Conservation (phyloP, 1,140 invertebrate genomes). For the Drosophila bocqueti region DNA sequence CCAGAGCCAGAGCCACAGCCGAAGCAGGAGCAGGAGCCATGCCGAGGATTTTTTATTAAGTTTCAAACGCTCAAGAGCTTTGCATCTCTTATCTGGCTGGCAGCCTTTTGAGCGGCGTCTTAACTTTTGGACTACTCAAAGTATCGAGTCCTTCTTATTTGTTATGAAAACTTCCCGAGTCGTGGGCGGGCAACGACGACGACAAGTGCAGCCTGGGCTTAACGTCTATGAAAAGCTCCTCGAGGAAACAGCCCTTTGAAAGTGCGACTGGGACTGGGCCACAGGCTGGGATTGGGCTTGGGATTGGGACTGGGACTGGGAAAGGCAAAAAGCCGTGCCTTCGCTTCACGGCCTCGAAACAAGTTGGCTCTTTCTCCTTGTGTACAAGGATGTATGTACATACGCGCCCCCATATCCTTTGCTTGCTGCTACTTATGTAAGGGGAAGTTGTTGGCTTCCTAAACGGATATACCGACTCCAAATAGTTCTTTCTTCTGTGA, state of each 20-base stretch:
- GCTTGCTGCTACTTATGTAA: slow-evolving; percentile 67
- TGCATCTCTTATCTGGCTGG: slow-evolving; percentile 71
- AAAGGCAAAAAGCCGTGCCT: slow-evolving; percentile 38
- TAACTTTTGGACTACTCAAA: slow-evolving; percentile 73
- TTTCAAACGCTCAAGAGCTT: slow-evolving; percentile 60
- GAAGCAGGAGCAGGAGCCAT: neutral
- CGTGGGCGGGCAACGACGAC: slow-evolving; percentile 1
- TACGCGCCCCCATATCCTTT: slow-evolving; percentile 22
- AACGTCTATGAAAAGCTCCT: slow-evolving; percentile 70
- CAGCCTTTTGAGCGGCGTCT: slow-evolving; percentile 60
- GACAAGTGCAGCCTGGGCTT: slow-evolving; percentile 50
- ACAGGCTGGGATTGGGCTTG: too few species aligned
- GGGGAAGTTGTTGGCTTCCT: slow-evolving; percentile 79
- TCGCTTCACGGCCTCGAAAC: slow-evolving; percentile 18
- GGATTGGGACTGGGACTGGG: slow-evolving; percentile 21
- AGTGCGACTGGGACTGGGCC: slow-evolving; percentile 2
- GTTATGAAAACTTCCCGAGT: slow-evolving; percentile 66
- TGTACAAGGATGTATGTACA: slow-evolving; percentile 19
- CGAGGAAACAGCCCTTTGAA: slow-evolving; percentile 54
- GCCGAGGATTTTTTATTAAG: slow-evolving; percentile 51
- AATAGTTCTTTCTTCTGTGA: slow-evolving; percentile 63
- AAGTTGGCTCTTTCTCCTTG: slow-evolving; percentile 12
- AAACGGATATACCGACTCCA: slow-evolving; percentile 81
- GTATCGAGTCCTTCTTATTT: slow-evolving; percentile 76
- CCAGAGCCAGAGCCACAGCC: neutral